A percentile compares a stretch with the other conserved stretches of the same genome.
These are phyloP conservation scores for Mimumesa dahlbomi DNA, from an alignment of 2,888 invertebrate genomes.

Conservation along the genomic window DNA sequence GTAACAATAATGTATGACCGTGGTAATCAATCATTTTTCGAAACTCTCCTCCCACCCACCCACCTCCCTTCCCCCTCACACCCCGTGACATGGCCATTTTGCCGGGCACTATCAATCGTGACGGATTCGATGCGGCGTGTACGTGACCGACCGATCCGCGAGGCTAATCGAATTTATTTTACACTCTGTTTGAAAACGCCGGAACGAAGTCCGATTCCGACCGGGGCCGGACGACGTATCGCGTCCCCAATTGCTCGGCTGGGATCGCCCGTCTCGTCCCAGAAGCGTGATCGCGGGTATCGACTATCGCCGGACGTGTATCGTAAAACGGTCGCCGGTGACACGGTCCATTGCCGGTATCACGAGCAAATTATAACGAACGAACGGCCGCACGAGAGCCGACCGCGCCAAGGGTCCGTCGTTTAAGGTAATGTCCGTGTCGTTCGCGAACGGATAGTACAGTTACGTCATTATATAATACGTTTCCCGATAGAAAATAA, in stretches of 20 bases:
- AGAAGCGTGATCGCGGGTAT: constrained; percentile 37
- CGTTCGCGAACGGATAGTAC: too few species aligned
- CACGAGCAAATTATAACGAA: constrained; percentile 59
- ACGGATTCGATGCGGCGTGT: constrained; percentile 62
- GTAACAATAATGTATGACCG: constrained; percentile 63
- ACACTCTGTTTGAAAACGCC: constrained; percentile 63
- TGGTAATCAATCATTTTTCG: constrained; percentile 65
- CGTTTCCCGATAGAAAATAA: too few species aligned
- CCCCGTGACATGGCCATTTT: constrained; percentile 59
- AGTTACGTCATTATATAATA: too few species aligned
- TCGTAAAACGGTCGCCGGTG: constrained; percentile 7
- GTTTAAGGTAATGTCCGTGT: background rate
- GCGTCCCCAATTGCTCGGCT: constrained; percentile 18
- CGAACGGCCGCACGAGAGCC: background rate
- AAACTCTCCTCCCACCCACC: too few species aligned
- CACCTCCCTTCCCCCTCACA: too few species aligned
- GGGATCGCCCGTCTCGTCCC: constrained; percentile 9
- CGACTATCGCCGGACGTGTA: constrained; percentile 20
- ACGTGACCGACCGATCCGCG: constrained; percentile 52
- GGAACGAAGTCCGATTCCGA: constrained; percentile 35
- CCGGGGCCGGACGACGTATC: constrained; percentile 11
- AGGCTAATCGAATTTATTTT: constrained; percentile 67
- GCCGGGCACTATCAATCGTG: constrained; percentile 62
- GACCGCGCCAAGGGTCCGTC: background rate
- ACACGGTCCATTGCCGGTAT: constrained; percentile 43